phyloP scores from a whole-genome alignment of 2,797 vertebrate genomes.

The Heterohyrax brucei region DNA sequence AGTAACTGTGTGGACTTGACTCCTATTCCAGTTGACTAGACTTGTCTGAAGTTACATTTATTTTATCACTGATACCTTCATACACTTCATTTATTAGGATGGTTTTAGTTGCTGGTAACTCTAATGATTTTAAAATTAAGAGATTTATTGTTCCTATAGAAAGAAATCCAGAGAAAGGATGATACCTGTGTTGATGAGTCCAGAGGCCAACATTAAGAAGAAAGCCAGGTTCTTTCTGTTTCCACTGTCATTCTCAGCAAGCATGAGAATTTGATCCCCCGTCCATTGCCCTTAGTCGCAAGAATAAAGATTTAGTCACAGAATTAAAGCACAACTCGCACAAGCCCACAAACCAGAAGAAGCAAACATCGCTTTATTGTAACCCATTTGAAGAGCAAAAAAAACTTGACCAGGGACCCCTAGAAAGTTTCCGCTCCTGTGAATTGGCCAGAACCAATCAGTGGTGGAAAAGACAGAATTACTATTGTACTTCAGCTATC shows the following conservation, averaged over 20 bases:
- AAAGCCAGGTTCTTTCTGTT: background rate
- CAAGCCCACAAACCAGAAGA: background rate
- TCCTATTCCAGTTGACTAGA: background rate
- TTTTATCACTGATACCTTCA: background rate
- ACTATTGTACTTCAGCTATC: background rate
- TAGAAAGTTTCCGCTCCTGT: too few relatives aligned
- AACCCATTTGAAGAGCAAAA: background rate
- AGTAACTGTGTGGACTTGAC: background rate
- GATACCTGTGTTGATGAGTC: background rate
- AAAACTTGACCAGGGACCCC: background rate
- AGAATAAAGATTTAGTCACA: background rate
- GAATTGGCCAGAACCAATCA: background rate
- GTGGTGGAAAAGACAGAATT: background rate
- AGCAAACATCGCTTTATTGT: background rate
- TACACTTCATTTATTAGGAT: background rate
- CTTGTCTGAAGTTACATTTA: background rate
- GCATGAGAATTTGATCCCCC: background rate
- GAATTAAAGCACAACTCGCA: background rate
- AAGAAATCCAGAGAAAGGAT: background rate
- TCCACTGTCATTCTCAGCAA: background rate
- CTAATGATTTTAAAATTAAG: constrained; percentile 19
- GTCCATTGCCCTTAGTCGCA: background rate
- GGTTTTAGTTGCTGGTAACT: background rate
- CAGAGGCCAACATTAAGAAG: background rate
- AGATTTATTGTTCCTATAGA: background rate